These are phyloP conservation scores for Geotrupes spiniger DNA, from an alignment of 2,888 invertebrate genomes.

Conservation along the genomic window DNA sequence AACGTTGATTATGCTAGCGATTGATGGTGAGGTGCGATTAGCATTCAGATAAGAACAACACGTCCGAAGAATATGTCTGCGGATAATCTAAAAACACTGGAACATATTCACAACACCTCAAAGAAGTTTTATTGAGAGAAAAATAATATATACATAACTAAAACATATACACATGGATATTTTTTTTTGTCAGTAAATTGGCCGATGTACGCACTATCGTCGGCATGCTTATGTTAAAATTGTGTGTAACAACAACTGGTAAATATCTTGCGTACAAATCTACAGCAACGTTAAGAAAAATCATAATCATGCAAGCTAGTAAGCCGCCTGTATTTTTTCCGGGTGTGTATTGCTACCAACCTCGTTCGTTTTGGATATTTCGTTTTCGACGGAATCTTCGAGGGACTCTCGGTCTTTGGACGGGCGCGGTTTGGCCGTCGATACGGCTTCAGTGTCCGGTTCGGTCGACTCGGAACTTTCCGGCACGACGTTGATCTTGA, in stretches of 20 bases:
- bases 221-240: neutral
- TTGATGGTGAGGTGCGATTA: too few relatives aligned
- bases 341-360: slow-evolving; percentile 42
- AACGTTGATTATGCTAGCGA: too few relatives aligned
- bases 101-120: neutral
- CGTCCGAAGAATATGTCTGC: too few relatives aligned
- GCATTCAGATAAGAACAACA: too few relatives aligned
- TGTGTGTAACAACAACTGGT: neutral
- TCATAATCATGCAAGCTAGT: slow-evolving; percentile 22
- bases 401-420: slow-evolving; percentile 38
- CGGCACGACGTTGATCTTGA: slow-evolving; percentile 18
- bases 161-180: neutral
- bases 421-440: slow-evolving; percentile 13
- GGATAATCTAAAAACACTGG: too few relatives aligned
- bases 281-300: neutral
- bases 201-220: too few relatives aligned
- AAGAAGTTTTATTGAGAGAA: neutral
- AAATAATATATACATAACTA: slow-evolving; percentile 1
- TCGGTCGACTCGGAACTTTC: slow-evolving; percentile 27
- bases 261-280: neutral
- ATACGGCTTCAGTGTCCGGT: slow-evolving; percentile 27
- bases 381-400: slow-evolving; percentile 37
- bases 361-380: slow-evolving; percentile 40
- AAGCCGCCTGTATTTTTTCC: slow-evolving; percentile 36
- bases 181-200: too few relatives aligned